Evolutionary conservation across 2,113 vertebrate species (phyloP).

Genomic region (Tretioscincus oriximinensis): DNA sequence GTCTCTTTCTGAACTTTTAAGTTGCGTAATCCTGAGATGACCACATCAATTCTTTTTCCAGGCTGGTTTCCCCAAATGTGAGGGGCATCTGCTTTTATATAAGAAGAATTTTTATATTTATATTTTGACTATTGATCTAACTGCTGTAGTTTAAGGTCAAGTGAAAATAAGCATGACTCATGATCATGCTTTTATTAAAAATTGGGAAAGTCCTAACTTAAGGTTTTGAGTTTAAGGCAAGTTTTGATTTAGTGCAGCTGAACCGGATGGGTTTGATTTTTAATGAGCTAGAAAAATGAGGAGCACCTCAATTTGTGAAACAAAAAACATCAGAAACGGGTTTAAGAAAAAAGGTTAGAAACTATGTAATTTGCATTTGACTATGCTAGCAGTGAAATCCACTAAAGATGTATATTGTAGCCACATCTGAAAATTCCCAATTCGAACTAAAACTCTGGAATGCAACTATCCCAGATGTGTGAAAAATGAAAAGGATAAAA

Average conservation of each 20-base stretch:
- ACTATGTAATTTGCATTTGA: background rate
- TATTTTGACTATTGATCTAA: background rate
- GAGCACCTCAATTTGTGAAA: background rate
- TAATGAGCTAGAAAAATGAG: background rate
- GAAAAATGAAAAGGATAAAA: too few relatives aligned
- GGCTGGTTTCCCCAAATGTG: background rate
- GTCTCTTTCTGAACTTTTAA: background rate
- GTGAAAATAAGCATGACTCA: background rate
- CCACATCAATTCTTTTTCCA: constrained; percentile 11
- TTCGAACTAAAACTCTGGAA: too few relatives aligned
- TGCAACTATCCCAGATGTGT: too few relatives aligned
- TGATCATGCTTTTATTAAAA: background rate
- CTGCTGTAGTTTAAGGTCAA: background rate
- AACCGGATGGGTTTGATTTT: background rate
- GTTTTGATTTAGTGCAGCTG: background rate
- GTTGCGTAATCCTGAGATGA: constrained; percentile 20
- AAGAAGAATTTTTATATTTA: background rate
- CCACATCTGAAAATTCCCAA: too few relatives aligned
- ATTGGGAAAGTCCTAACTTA: background rate
- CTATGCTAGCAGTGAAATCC: too few relatives aligned
- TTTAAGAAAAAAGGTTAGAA: background rate
- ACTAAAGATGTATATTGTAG: too few relatives aligned
- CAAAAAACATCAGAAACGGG: background rate
- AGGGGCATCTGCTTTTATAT: background rate
- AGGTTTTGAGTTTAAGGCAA: rapidly evolving